Evolutionary conservation across 2,888 invertebrate genomes (phyloP).

Genomic region (Lasioglossum malachurum): DNA sequence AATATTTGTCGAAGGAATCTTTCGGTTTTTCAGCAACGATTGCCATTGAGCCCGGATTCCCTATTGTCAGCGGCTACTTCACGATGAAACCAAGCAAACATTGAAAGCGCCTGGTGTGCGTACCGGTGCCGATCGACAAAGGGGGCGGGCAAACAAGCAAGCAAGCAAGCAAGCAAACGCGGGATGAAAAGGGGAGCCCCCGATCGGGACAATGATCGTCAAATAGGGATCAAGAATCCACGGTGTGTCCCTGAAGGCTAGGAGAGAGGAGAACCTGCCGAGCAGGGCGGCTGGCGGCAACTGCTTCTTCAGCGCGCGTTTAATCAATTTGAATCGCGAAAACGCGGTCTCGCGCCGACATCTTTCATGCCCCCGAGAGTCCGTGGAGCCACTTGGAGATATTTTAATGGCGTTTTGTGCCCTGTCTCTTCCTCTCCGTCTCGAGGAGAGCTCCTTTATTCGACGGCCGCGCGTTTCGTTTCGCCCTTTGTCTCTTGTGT

Average conservation of each 20-base stretch:
- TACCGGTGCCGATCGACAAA: background rate
- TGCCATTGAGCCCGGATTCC: background rate
- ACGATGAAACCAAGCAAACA: conserved; percentile 14
- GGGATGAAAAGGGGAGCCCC: conserved; percentile 19
- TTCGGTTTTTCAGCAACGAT: background rate
- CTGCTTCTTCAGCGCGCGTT: conserved; percentile 40
- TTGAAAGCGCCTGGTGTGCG: background rate
- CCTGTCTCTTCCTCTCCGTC: conserved; percentile 57
- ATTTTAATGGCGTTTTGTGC: conserved; percentile 84
- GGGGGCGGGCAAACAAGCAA: background rate
- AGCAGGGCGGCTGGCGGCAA: conserved; percentile 11
- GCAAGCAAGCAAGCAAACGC: background rate
- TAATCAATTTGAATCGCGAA: conserved; percentile 67
- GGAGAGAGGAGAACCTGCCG: conserved; percentile 13
- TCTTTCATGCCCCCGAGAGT: conserved; percentile 53
- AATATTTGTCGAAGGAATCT: background rate
- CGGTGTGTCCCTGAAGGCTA: conserved; percentile 11
- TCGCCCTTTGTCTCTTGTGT: conserved; percentile 79
- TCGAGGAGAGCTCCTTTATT: conserved; percentile 71
- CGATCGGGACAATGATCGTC: conserved; percentile 22
- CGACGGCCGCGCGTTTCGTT: conserved; percentile 68
- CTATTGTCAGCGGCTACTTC: background rate
- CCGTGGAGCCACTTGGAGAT: conserved; percentile 72
- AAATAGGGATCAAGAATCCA: conserved; percentile 31
- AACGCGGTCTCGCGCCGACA: conserved; percentile 51